Evolutionary conservation across 2,113 vertebrate species (phyloP).

Genomic region (Otolemur garnettii): DNA sequence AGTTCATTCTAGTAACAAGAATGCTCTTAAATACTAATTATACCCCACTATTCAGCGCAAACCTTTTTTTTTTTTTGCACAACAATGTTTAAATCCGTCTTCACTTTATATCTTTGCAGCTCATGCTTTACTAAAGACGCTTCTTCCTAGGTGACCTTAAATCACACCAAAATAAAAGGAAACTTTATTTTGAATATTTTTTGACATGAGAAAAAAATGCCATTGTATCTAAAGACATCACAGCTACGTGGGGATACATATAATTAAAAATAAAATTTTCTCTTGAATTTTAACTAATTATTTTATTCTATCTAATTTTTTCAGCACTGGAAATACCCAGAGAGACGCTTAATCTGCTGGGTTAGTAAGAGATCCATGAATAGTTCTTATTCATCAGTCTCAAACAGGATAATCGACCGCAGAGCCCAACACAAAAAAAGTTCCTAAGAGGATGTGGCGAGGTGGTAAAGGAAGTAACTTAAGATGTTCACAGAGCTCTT

Average conservation of each 20-base stretch:
- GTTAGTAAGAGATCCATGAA: conserved; percentile 48
- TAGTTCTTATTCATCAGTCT: conserved; percentile 76
- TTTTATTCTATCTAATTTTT: conserved; percentile 34
- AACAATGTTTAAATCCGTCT: not conserved
- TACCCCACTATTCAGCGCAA: not conserved
- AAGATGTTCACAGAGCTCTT: conserved; percentile 57
- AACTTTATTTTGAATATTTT: conserved; percentile 61
- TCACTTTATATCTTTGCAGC: not conserved
- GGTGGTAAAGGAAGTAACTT: conserved; percentile 64
- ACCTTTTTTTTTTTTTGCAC: conserved; percentile 14
- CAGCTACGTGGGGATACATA: not conserved
- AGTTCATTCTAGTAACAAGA: not conserved
- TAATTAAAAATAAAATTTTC: conserved; percentile 51
- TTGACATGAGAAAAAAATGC: conserved; percentile 51
- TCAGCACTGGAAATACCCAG: conserved; percentile 64
- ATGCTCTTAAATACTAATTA: not conserved
- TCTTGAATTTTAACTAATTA: conserved; percentile 63
- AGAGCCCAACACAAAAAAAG: conserved; percentile 53
- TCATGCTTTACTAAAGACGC: not conserved
- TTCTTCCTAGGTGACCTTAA: not conserved
- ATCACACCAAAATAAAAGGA: conserved; percentile 6
- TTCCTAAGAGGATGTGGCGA: conserved; percentile 74
- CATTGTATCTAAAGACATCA: conserved; percentile 56
- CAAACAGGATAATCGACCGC: conserved; percentile 53
- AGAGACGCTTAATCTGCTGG: conserved; percentile 73